phyloP scores from a whole-genome alignment of 2,888 invertebrate genomes.

The Baccha elongata region DNA sequence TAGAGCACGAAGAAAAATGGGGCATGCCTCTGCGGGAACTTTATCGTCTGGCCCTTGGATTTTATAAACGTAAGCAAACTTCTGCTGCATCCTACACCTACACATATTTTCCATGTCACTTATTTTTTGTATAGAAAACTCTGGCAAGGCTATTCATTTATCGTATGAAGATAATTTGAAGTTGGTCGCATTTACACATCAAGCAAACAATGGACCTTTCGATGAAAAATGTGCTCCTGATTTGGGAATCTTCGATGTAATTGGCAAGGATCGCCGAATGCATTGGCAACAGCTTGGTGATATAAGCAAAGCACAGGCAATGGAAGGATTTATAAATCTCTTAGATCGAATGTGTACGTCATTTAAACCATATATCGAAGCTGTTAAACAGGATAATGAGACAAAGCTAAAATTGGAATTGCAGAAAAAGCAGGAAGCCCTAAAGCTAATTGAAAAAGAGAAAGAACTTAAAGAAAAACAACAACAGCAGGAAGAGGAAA shows the following conservation, averaged over 20 bases:
- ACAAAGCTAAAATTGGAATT: constrained; percentile 86
- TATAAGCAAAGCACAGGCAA: constrained; percentile 92
- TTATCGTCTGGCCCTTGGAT: constrained; percentile 93
- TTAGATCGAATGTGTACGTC: constrained; percentile 94
- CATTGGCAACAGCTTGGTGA: constrained; percentile 97
- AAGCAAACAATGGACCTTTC: constrained; percentile 93
- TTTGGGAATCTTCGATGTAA: constrained; percentile 96
- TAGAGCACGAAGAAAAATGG: constrained; percentile 83
- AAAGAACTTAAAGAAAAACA: constrained; percentile 84
- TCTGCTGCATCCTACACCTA: neutral
- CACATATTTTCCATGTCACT: constrained; percentile 37
- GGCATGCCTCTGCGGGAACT: constrained; percentile 89
- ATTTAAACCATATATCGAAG: constrained; percentile 95
- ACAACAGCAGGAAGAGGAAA: constrained; percentile 76
- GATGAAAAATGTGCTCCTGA: constrained; percentile 89
- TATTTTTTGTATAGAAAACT: constrained; percentile 88
- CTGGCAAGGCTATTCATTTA: constrained; percentile 97
- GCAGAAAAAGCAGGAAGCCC: constrained; percentile 76
- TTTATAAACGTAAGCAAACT: constrained; percentile 92
- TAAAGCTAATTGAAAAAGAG: constrained; percentile 83
- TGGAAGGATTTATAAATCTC: constrained; percentile 95
- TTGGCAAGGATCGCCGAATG: constrained; percentile 94
- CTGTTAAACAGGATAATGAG: constrained; percentile 93
- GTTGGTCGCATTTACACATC: constrained; percentile 95
- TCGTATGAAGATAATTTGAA: constrained; percentile 96